Conservation (phyloP, 2,113 vertebrate species). For the Vulpes lagopus region DNA sequence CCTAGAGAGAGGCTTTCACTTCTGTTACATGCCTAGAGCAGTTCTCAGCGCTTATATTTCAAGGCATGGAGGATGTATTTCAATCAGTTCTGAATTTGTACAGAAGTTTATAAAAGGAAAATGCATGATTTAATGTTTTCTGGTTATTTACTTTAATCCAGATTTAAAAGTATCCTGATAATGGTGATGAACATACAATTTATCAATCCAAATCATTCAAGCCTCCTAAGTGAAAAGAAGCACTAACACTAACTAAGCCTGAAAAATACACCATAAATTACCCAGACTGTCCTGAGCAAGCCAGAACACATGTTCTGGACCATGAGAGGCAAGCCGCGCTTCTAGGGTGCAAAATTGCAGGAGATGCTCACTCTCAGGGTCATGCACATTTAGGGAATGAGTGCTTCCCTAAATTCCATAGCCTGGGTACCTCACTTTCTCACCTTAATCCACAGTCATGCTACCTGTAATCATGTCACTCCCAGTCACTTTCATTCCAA, state of each 20-base stretch:
- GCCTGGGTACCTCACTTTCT: not conserved
- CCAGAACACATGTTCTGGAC: rapidly evolving
- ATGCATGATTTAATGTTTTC: not conserved
- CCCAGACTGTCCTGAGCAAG: not conserved
- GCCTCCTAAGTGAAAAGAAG: not conserved
- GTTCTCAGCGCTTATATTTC: not conserved
- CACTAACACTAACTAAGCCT: not conserved
- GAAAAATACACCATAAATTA: not conserved
- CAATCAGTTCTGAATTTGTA: not conserved
- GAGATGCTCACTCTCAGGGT: not conserved
- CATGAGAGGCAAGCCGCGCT: not conserved
- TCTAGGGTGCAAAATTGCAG: not conserved
- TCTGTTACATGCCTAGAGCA: not conserved
- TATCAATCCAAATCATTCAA: not conserved
- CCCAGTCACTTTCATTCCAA: not conserved
- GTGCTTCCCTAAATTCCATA: not conserved
- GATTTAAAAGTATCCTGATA: not conserved
- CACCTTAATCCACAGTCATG: not conserved
- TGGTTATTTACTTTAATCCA: not conserved
- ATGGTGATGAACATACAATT: not conserved
- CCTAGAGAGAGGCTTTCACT: not conserved
- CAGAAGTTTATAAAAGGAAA: not conserved
- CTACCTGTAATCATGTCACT: not conserved
- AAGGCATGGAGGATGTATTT: not conserved
- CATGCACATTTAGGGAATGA: no score